Percentiles rank a stretch among this genome's conserved stretches.
Conservation (phyloP, 2,888 invertebrate genomes). For the Hydraecia micacea region DNA sequence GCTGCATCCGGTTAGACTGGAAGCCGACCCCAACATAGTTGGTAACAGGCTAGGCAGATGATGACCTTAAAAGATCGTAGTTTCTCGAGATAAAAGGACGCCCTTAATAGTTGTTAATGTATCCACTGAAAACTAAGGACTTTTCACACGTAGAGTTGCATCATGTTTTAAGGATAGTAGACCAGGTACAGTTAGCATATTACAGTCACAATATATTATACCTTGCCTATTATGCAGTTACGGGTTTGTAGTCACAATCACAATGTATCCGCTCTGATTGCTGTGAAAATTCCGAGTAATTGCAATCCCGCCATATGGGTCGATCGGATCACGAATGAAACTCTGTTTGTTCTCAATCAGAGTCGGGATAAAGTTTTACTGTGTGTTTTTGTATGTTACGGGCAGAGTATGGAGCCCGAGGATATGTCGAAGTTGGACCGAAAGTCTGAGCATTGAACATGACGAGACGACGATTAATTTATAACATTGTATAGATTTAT, state of each 20-base stretch:
- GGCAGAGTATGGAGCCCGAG: not conserved
- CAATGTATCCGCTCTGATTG: constrained; percentile 59
- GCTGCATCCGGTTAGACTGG: not conserved
- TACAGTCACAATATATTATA: not conserved
- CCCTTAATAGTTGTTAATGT: too few species aligned
- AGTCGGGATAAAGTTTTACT: constrained; percentile 31
- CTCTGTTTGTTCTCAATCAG: constrained; percentile 50
- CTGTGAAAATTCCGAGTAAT: constrained; percentile 52
- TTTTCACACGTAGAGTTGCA: too few species aligned
- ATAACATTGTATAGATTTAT: too few species aligned
- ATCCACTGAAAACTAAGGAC: too few species aligned
- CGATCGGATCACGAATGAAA: constrained; percentile 29
- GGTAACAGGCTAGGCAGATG: too few species aligned
- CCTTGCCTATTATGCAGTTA: constrained; percentile 4
- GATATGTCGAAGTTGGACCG: not conserved
- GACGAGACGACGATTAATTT: too few species aligned
- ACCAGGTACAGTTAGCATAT: too few species aligned
- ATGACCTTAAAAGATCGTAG: too few species aligned
- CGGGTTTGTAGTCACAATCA: constrained; percentile 23
- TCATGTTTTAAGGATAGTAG: too few species aligned
- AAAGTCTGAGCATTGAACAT: not conserved
- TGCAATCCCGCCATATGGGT: constrained; percentile 39
- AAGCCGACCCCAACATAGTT: too few species aligned
- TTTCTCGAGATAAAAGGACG: too few species aligned
- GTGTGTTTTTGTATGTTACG: constrained; percentile 8